A percentile compares a stretch with the other conserved stretches of the same genome.
Evolutionary conservation across 2,113 vertebrate species (phyloP).

Genomic region (Pimephales promelas): DNA sequence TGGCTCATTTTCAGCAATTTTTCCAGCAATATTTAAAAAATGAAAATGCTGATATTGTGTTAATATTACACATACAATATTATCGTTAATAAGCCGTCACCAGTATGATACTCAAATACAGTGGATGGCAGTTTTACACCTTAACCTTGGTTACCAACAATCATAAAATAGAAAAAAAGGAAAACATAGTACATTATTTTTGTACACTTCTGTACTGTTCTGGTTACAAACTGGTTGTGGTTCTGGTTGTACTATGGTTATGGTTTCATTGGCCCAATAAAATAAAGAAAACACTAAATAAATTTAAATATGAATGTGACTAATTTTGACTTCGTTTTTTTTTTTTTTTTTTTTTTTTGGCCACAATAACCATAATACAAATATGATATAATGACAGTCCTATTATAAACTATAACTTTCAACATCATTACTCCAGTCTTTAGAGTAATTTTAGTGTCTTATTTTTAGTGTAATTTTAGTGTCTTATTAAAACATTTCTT

Average conservation of each 20-base stretch:
- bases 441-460: too few species aligned
- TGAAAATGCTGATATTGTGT: not conserved
- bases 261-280: not conserved
- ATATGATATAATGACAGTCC: not conserved
- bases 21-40: not conserved
- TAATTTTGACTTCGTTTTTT: not conserved
- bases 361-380: not conserved
- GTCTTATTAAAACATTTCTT: too few species aligned
- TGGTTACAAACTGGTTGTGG: not conserved
- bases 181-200: too few species aligned
- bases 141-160: too few species aligned
- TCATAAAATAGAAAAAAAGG: too few species aligned
- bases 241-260: too few species aligned
- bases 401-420: not conserved
- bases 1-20: too few species aligned
- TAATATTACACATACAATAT: not conserved
- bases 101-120: not conserved
- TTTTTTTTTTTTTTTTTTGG: not conserved
- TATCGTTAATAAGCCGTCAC: not conserved
- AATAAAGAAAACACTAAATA: not conserved
- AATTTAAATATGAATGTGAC: not conserved
- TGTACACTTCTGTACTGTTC: too few species aligned
- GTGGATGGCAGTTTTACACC: not conserved
- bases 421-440: too few species aligned
- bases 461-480: too few species aligned